Evolutionary conservation across 2,888 invertebrate genomes (phyloP).

Genomic region (Aphodius sticticus): DNA sequence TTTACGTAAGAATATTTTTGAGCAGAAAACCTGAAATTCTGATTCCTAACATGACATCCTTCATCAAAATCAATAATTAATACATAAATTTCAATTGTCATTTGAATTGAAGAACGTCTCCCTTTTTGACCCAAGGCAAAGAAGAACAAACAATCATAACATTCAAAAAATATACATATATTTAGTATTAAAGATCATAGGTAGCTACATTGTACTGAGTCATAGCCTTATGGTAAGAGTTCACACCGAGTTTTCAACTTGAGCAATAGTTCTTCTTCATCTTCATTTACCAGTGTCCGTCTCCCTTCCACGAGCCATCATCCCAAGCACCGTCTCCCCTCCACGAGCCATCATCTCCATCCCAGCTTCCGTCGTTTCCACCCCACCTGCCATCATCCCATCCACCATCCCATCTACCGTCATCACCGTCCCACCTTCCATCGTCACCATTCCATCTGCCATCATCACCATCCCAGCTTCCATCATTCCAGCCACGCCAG

Average conservation of each 20-base stretch:
- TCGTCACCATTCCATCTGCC: conserved; percentile 16
- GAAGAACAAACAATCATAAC: background rate
- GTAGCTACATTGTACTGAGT: background rate
- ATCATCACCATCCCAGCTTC: conserved; percentile 28
- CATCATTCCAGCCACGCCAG: conserved; percentile 31
- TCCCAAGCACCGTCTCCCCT: conserved; percentile 21
- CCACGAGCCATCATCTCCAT: conserved; percentile 28
- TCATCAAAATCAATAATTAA: too few relatives aligned
- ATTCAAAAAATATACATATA: conserved; percentile 4
- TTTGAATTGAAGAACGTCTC: too few relatives aligned
- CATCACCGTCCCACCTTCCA: conserved; percentile 32
- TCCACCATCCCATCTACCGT: conserved; percentile 34
- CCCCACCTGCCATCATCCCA: conserved; percentile 29
- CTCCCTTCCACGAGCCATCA: conserved; percentile 31
- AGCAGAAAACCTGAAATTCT: too few relatives aligned
- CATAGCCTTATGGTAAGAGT: background rate
- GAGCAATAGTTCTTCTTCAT: conserved; percentile 5
- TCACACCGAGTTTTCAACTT: background rate
- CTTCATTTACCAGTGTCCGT: conserved; percentile 30
- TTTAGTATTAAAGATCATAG: background rate
- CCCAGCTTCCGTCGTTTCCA: conserved; percentile 17
- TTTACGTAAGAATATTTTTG: too few relatives aligned
- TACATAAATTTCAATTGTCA: too few relatives aligned
- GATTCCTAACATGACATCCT: too few relatives aligned
- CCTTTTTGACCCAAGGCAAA: background rate